These are phyloP conservation scores for Phoxinus dragarum DNA, from an alignment of 2,797 vertebrate genomes.

Conservation along the genomic window DNA sequence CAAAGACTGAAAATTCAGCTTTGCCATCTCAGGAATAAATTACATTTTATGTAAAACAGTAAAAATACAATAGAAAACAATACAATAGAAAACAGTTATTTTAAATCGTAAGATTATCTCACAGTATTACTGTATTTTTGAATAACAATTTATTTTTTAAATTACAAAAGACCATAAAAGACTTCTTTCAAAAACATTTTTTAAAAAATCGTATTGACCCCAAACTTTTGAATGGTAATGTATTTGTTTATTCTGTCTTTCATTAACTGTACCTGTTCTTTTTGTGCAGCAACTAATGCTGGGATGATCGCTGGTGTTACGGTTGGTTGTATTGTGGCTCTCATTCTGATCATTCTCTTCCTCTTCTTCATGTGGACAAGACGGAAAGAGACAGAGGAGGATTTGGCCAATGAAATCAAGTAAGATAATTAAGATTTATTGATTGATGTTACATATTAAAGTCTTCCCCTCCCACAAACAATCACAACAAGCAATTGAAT, in stretches of 20 bases:
- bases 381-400: conserved; percentile 83
- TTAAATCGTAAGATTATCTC: background rate
- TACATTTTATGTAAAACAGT: background rate
- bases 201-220: background rate
- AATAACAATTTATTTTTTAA: background rate
- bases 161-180: background rate
- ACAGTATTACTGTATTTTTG: background rate
- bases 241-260: background rate
- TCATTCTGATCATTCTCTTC: conserved; percentile 77
- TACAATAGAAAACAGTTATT: background rate
- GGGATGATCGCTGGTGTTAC: conserved; percentile 86
- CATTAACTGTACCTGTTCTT: background rate
- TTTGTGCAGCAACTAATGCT: conserved; percentile 75
- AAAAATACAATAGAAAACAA: background rate
- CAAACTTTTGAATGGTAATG: background rate
- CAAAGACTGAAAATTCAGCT: background rate
- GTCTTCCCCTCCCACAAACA: background rate
- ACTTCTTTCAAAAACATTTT: background rate
- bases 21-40: background rate
- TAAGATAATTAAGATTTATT: conserved; percentile 69
- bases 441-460: background rate
- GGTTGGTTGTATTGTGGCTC: conserved; percentile 82
- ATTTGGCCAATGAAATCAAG: conserved; percentile 96
- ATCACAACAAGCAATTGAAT: background rate
- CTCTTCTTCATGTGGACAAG: conserved; percentile 78